These are phyloP conservation scores for Pogonocichla stellata DNA, from an alignment of 2,113 vertebrate species.

Conservation along the genomic window DNA sequence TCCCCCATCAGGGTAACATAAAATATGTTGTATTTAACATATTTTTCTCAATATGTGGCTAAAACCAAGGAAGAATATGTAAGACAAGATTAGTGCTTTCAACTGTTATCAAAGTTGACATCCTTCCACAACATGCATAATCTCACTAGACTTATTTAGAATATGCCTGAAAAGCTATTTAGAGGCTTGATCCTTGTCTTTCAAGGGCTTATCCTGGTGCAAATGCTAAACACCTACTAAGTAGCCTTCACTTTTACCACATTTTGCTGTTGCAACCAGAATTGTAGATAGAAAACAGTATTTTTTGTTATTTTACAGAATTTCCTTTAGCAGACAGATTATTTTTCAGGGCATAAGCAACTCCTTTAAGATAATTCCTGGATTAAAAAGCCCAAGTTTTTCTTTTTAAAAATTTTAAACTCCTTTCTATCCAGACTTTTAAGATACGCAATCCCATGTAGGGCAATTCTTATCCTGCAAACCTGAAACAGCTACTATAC, in stretches of 20 bases:
- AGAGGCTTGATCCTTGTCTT: neutral
- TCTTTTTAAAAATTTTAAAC: neutral
- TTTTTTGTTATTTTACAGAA: neutral
- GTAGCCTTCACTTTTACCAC: neutral
- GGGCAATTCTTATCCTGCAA: neutral
- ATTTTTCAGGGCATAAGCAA: neutral
- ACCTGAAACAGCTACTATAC: neutral
- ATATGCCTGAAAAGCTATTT: neutral
- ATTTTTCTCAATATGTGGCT: neutral
- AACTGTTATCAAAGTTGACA: neutral
- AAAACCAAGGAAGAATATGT: neutral
- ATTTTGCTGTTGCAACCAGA: neutral
- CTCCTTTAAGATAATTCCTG: neutral
- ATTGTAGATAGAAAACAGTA: neutral
- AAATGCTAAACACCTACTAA: neutral
- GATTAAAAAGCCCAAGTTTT: neutral
- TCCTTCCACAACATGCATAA: neutral
- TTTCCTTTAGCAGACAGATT: neutral
- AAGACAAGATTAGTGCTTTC: neutral
- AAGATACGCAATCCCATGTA: neutral
- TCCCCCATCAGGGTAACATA: accelerated
- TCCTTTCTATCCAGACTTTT: neutral
- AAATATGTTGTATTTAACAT: neutral
- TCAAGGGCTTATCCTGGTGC: neutral
- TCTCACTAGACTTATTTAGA: neutral